Evolutionary conservation across 2,888 invertebrate species (phyloP).

Genomic region (Orthosia cruda): DNA sequence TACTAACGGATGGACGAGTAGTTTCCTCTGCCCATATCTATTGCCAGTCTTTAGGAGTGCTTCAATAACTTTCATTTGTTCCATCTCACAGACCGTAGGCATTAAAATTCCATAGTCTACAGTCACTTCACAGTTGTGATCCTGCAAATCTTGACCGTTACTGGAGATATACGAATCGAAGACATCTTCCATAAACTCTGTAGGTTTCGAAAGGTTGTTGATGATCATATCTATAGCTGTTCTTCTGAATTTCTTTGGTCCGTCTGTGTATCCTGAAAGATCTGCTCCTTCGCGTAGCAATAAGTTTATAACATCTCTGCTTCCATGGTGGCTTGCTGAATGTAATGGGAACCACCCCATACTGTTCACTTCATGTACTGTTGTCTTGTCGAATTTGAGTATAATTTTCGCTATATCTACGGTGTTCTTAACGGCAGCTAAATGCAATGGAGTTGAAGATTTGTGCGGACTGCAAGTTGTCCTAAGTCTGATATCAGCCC

Average conservation of each 20-base stretch:
- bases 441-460: conserved; percentile 87
- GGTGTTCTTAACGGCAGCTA: conserved; percentile 87
- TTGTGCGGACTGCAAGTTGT: conserved; percentile 86
- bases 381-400: conserved; percentile 83
- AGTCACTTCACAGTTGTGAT: conserved; percentile 85
- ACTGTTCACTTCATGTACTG: conserved; percentile 86
- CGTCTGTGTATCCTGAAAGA: conserved; percentile 84
- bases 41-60: conserved; percentile 91
- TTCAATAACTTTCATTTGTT: conserved; percentile 91
- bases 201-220: conserved; percentile 89
- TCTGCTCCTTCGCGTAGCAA: conserved; percentile 88
- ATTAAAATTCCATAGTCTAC: conserved; percentile 90
- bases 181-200: conserved; percentile 89
- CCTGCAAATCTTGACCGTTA: conserved; percentile 83
- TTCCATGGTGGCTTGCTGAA: conserved; percentile 91
- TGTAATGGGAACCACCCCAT: conserved; percentile 84
- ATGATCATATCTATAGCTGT: conserved; percentile 91
- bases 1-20: conserved; percentile 91
- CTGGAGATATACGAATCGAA: conserved; percentile 90
- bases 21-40: conserved; percentile 85
- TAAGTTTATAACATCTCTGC: conserved; percentile 90
- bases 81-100: conserved; percentile 86
- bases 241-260: conserved; percentile 83
- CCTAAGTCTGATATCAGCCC: conserved; percentile 86
- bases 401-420: conserved; percentile 83